Base-by-base conservation (phyloP, 2,113 vertebrate species). In the Paratilapia polleni region DNA sequence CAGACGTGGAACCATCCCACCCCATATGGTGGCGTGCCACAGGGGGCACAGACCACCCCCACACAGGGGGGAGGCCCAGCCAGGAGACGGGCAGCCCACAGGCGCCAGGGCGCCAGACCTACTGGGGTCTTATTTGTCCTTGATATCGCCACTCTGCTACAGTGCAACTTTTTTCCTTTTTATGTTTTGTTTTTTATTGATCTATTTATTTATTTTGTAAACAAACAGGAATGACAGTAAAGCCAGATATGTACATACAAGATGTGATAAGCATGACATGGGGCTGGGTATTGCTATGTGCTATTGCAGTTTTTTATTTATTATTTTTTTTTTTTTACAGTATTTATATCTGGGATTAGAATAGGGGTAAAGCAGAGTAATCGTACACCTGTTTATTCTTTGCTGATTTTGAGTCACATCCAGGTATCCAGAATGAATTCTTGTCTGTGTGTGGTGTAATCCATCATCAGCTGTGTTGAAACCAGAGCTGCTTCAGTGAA, bases 201-300 rank as follows among this genome's bases (percentile, higher is more conserved):
- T 31, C 4, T 31, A 3, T 31, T 31, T 36, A 5, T 36, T 36
- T 36, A 6, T 36, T 36, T 36, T 36, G 4, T 36, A 36, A 36
- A 36, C 36, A 8, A 36, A 36, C 38, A 66, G 10, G 0, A 38
- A 43, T 66, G 63, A n/a, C 41, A 66, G 20, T 73, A n/a, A 73
- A 52, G 43, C 1, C 43, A 73, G 43, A 73, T 73, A 24, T 31
- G 64, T 68, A 49, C 26, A 4, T 28, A 31, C 43, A 73, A 43
- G 31, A 10, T 52, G 26, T 73, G 66, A 52, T 73, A 20, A 70
- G 24, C 43, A 5, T 52, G 66, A 12, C 66, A 70, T 17, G 47
- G 43, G 28, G 0, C 28, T 20, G 1, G 8, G 0, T 0, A 52
- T 52, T 19, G 6, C 19, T 19, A 19, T 20, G 8, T 8, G 6